Evolutionary conservation across 2,797 vertebrate genomes (phyloP).

Genomic region (Vultur gryphus): DNA sequence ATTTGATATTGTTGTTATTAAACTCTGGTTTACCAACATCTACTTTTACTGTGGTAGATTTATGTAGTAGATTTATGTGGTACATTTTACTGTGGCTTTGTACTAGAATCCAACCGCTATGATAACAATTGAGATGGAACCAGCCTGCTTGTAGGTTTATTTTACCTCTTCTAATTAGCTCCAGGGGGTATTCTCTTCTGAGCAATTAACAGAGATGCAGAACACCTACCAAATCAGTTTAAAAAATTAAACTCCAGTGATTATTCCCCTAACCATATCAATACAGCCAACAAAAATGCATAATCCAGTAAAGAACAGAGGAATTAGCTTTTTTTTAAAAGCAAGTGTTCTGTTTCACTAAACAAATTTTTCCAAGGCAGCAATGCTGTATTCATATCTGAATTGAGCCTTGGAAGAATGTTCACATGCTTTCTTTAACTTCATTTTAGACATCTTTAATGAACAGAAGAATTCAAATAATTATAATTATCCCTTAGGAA

Average conservation of each 20-base stretch:
- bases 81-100: neutral
- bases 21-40: neutral
- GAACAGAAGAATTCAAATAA: constrained; percentile 11
- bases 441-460: neutral
- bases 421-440: neutral
- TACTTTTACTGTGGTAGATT: neutral
- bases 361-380: neutral
- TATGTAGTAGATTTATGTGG: neutral
- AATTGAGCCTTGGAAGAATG: neutral
- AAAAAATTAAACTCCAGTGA: neutral
- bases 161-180: constrained; percentile 26
- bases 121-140: neutral
- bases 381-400: neutral
- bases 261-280: neutral
- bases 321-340: neutral
- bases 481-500: neutral
- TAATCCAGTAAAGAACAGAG: neutral
- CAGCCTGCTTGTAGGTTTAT: neutral
- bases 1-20: neutral
- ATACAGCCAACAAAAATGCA: neutral
- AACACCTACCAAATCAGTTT: neutral
- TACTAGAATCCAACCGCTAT: neutral
- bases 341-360: neutral
- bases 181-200: neutral
- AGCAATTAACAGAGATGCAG: neutral